These are phyloP conservation scores for Dicrurus megarhynchus DNA, from an alignment of 2,113 vertebrate genomes.

Conservation along the genomic window DNA sequence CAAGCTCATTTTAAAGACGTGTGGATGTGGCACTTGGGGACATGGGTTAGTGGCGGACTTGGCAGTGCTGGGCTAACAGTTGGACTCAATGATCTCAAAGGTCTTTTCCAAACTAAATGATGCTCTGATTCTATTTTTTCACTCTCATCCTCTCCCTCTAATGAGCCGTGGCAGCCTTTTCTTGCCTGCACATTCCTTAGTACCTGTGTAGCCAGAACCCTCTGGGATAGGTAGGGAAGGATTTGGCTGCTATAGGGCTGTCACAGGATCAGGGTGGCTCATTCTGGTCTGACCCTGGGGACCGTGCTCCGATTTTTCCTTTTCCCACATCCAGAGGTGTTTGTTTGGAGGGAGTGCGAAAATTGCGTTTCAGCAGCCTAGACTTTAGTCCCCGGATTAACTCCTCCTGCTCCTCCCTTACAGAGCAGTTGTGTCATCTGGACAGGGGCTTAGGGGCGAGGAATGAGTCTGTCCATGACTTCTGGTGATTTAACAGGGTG, in stretches of 20 bases:
- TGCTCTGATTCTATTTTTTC: constrained; percentile 16
- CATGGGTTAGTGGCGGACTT: neutral
- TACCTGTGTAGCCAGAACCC: neutral
- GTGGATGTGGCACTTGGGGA: constrained; percentile 9
- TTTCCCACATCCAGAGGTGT: neutral
- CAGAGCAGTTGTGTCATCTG: neutral
- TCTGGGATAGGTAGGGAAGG: neutral
- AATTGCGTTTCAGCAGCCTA: neutral
- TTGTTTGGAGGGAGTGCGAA: neutral
- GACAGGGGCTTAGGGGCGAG: neutral
- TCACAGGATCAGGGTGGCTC: neutral
- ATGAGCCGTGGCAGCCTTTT: neutral
- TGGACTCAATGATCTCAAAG: neutral
- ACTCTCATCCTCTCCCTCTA: neutral
- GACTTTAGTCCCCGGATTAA: neutral
- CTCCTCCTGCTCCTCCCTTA: neutral
- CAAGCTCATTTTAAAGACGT: neutral
- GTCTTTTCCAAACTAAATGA: neutral
- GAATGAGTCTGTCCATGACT: neutral
- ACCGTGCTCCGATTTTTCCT: neutral
- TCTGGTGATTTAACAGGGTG: neutral
- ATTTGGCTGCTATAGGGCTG: neutral
- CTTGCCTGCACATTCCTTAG: constrained; percentile 8
- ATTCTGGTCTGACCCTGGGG: neutral
- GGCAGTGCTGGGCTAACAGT: neutral